These are phyloP conservation scores for Nothocercus nigrocapillus DNA, from an alignment of 2,113 vertebrate species.

Conservation along the genomic window DNA sequence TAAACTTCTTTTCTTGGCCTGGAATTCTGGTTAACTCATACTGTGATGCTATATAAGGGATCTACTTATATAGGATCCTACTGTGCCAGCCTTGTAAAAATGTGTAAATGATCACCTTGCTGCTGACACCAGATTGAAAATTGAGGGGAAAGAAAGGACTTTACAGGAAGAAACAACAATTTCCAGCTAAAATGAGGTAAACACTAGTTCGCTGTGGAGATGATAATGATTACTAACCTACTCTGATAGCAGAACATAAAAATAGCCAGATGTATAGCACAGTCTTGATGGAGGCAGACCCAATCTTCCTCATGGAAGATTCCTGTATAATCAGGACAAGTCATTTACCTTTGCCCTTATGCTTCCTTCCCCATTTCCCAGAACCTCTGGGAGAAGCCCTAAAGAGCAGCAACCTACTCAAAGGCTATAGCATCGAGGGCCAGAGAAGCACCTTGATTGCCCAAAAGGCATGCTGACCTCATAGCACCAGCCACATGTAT, in stretches of 20 bases:
- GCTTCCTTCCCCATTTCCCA: not conserved
- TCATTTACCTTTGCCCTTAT: not conserved
- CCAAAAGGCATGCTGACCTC: not conserved
- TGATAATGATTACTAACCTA: not conserved
- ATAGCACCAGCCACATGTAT: not conserved
- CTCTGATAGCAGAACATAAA: not conserved
- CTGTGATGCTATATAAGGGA: not conserved
- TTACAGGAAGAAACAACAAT: not conserved
- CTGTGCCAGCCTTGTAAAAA: not conserved
- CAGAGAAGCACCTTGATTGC: rapidly evolving
- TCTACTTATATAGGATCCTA: not conserved
- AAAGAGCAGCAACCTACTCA: not conserved
- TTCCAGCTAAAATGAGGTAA: not conserved
- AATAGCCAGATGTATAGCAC: not conserved
- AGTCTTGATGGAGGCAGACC: not conserved
- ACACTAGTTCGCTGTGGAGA: not conserved
- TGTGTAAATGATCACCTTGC: not conserved
- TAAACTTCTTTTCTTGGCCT: not conserved
- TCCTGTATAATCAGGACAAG: not conserved
- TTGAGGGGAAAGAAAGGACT: not conserved
- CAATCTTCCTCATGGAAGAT: not conserved
- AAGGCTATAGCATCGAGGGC: not conserved
- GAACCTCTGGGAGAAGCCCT: not conserved
- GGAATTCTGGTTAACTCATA: not conserved
- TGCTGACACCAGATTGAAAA: not conserved